Evolutionary conservation across 2,888 invertebrate genomes (phyloP).

Genomic region (Tineola bisselliella): DNA sequence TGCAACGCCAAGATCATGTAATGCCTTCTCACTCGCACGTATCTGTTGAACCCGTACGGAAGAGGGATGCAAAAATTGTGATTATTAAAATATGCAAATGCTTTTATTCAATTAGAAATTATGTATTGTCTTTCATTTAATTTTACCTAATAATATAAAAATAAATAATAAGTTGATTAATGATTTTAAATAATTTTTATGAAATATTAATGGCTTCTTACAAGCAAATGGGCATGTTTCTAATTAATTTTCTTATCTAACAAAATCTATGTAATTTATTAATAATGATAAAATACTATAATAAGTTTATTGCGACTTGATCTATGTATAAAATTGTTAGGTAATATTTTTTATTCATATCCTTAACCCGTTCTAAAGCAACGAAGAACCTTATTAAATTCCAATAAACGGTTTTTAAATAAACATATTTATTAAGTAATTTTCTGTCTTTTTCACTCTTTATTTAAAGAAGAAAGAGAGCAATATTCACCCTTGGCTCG

Average conservation of each 20-base stretch:
- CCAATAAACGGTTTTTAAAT: constrained; percentile 53
- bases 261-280: no score
- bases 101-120: constrained; percentile 51
- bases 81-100: constrained; percentile 53
- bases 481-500: constrained; percentile 40
- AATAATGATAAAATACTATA: not conserved
- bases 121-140: constrained; percentile 38
- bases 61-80: constrained; percentile 32
- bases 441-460: constrained; percentile 25
- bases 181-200: no score
- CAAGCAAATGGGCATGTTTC: no score
- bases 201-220: no score
- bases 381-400: constrained; percentile 46
- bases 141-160: no score
- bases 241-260: no score
- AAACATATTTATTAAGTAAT: constrained; percentile 29
- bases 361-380: constrained; percentile 19
- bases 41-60: constrained; percentile 24
- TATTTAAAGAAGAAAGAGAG: constrained; percentile 27
- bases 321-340: not conserved
- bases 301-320: not conserved
- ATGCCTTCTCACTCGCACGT: constrained; percentile 36
- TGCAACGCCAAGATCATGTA: constrained; percentile 33
- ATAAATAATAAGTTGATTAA: no score
- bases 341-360: not conserved